Conservation (phyloP, 2,888 invertebrate genomes). For the Pogonocherus hispidulus region DNA sequence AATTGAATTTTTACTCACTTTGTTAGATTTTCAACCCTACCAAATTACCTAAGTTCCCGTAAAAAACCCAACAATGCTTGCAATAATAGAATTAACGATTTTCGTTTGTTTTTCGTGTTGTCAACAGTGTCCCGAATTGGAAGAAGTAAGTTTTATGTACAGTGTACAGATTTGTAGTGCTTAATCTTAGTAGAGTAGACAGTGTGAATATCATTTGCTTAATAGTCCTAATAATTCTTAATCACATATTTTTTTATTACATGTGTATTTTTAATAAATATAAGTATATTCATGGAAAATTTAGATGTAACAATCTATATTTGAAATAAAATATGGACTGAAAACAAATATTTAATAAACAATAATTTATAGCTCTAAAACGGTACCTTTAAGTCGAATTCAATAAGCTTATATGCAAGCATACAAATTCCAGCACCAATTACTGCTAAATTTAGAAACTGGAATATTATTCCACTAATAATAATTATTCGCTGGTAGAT, state of each 20-base stretch:
- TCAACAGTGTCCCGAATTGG: conserved; percentile 66
- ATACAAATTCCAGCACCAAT: too few relatives aligned
- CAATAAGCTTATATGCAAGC: too few relatives aligned
- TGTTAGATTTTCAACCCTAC: neutral
- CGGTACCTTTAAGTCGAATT: too few relatives aligned
- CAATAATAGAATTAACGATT: conserved; percentile 44
- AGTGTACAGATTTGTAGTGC: conserved; percentile 27
- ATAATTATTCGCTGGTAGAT: too few relatives aligned
- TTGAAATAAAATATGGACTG: too few relatives aligned
- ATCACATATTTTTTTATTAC: conserved; percentile 6
- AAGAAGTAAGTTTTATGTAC: conserved; percentile 66
- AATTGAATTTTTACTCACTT: conserved; percentile 8
- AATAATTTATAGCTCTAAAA: too few relatives aligned
- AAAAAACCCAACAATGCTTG: conserved; percentile 30
- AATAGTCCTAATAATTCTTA: neutral
- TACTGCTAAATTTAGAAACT: too few relatives aligned
- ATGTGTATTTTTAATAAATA: conserved; percentile 10
- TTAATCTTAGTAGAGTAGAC: conserved; percentile 26
- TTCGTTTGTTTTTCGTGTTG: conserved; percentile 59
- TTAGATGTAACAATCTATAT: too few relatives aligned
- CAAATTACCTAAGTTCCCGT: neutral
- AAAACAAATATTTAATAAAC: too few relatives aligned
- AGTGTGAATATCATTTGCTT: conserved; percentile 24
- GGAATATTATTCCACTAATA: too few relatives aligned
- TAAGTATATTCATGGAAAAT: too few relatives aligned